These are phyloP conservation scores for Parnassius glacialis DNA, from an alignment of 2,888 invertebrate species.

Conservation along the genomic window DNA sequence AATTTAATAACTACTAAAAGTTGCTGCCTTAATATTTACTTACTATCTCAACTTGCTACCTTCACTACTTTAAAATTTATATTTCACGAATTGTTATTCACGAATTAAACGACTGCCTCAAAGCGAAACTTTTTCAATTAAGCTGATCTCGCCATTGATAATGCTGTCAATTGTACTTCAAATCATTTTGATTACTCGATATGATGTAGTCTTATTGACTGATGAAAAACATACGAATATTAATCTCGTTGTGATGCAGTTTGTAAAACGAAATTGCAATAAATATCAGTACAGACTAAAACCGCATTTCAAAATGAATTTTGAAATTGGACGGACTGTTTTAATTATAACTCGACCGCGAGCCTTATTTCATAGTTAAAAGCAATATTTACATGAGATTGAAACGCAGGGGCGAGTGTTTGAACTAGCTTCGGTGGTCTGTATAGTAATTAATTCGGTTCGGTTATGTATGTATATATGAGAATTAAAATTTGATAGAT, in stretches of 20 bases:
- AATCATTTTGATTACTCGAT: slow-evolving; percentile 14
- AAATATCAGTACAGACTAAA: slow-evolving; percentile 35
- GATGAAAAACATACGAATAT: slow-evolving; percentile 5
- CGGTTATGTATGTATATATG: slow-evolving; percentile 45
- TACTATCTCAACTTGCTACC: too few species aligned
- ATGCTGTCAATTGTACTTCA: slow-evolving; percentile 9
- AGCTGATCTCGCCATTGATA: background rate
- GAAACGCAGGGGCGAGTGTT: slow-evolving; percentile 43
- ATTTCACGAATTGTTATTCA: too few species aligned
- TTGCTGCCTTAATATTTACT: too few species aligned
- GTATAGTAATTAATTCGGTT: slow-evolving; percentile 53
- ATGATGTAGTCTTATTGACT: slow-evolving; percentile 9
- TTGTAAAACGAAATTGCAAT: slow-evolving; percentile 35
- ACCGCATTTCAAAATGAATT: slow-evolving; percentile 32
- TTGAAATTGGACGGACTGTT: slow-evolving; percentile 43
- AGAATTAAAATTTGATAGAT: slow-evolving; percentile 56
- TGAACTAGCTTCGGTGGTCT: slow-evolving; percentile 42
- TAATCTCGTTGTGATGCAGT: slow-evolving; percentile 8
- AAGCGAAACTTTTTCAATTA: slow-evolving; percentile 17
- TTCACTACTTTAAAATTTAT: too few species aligned
- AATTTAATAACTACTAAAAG: too few species aligned
- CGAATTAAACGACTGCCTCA: slow-evolving; percentile 10
- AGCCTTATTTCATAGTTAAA: slow-evolving; percentile 47
- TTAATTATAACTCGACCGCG: slow-evolving; percentile 55
- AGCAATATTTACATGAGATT: slow-evolving; percentile 57